Evolutionary conservation across 2,113 vertebrate species (phyloP).

Genomic region (Oenanthe oenanthe): DNA sequence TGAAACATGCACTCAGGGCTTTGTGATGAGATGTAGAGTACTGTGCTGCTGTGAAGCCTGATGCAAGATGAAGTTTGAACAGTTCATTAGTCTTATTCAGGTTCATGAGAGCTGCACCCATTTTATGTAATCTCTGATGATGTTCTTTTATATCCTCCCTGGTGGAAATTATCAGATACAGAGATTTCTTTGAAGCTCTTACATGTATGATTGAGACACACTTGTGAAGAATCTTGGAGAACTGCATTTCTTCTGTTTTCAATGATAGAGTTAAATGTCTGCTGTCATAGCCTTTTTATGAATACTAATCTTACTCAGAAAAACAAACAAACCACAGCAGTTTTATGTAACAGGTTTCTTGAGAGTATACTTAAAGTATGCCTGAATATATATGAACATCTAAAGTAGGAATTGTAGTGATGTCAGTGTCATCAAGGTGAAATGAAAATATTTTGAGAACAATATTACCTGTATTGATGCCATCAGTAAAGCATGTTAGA

Average conservation of each 20-base stretch:
- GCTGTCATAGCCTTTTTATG: neutral
- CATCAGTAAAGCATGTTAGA: neutral
- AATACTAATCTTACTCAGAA: neutral
- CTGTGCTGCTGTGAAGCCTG: neutral
- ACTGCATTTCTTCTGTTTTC: neutral
- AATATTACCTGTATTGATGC: neutral
- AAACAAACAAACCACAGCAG: neutral
- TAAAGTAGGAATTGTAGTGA: neutral
- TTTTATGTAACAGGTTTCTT: neutral
- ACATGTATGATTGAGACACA: neutral
- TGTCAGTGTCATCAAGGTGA: neutral
- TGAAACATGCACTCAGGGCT: accelerated
- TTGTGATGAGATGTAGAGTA: neutral
- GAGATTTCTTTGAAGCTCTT: neutral
- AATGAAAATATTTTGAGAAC: neutral
- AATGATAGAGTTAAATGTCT: neutral
- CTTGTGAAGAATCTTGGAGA: neutral
- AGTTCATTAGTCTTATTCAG: neutral
- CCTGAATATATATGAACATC: neutral
- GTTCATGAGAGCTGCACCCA: neutral
- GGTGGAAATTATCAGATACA: neutral
- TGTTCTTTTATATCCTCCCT: neutral
- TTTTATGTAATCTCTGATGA: neutral
- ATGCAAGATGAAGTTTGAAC: neutral
- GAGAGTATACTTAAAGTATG: neutral